Conservation (phyloP, 2,113 vertebrate species). For the Tringa solitaria region DNA sequence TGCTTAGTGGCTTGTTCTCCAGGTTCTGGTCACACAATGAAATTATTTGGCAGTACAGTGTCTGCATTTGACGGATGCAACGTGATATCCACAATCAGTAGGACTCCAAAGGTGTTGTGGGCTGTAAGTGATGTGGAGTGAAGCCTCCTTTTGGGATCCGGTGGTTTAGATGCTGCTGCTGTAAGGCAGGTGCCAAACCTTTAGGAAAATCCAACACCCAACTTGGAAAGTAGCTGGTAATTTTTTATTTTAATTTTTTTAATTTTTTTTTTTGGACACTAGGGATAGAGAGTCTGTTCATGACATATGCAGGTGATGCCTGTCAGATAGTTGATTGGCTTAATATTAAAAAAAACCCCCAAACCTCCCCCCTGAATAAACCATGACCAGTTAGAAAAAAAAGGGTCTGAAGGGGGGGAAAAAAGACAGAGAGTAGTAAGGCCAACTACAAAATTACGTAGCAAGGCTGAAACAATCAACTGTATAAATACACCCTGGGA, state of each 20-base stretch:
- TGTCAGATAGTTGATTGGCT: background rate
- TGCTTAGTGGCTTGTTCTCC: background rate
- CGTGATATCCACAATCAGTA: background rate
- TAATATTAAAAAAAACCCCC: background rate
- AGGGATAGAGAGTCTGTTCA: background rate
- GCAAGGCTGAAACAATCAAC: background rate
- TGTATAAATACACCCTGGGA: background rate
- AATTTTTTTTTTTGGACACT: background rate
- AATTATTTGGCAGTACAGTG: background rate
- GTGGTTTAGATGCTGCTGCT: background rate
- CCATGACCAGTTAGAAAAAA: background rate
- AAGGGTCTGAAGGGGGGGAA: accelerated
- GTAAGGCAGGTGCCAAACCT: background rate
- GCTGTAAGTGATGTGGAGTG: background rate
- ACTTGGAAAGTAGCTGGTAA: background rate
- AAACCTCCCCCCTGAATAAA: background rate
- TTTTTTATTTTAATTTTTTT: background rate
- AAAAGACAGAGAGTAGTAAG: background rate
- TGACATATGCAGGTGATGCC: background rate
- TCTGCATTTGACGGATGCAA: background rate
- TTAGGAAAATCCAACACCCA: background rate
- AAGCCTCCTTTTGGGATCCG: background rate
- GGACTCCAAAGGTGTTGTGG: background rate
- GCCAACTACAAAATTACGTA: background rate
- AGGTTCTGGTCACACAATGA: background rate